Percentiles rank a stretch among this genome's conserved stretches.
Evolutionary conservation across 1,140 invertebrate genomes (phyloP).

Genomic region (Samia ricini): DNA sequence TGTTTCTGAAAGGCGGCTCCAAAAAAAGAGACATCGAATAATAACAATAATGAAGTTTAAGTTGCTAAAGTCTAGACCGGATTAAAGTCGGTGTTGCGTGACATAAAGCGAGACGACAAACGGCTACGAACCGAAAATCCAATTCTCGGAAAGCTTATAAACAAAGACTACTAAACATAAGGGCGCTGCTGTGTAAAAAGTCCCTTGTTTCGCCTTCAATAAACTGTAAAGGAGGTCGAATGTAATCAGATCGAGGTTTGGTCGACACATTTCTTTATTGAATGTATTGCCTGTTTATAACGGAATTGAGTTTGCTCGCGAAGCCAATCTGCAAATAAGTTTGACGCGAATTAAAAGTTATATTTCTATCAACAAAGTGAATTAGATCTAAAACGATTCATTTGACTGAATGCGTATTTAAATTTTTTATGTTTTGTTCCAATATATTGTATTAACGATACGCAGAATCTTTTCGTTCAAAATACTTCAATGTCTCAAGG

Average conservation of each 20-base stretch:
- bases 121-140: neutral
- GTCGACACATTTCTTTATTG: neutral
- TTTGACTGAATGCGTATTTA: too few relatives aligned
- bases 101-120: neutral
- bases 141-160: neutral
- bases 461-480: too few relatives aligned
- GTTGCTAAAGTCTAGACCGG: neutral
- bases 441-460: too few relatives aligned
- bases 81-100: neutral
- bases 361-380: too few relatives aligned
- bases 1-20: neutral
- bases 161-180: neutral
- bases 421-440: too few relatives aligned
- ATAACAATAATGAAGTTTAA: neutral
- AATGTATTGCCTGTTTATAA: neutral
- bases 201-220: neutral
- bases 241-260: neutral
- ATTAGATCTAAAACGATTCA: too few relatives aligned
- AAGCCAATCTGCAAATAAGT: too few relatives aligned
- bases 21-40: neutral
- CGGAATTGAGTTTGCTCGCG: neutral
- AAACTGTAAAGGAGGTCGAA: neutral
- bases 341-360: too few relatives aligned
- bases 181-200: neutral
- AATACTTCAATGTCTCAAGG: too few relatives aligned